phyloP scores from a whole-genome alignment of 2,113 vertebrate genomes.

The Lophochroa leadbeateri region DNA sequence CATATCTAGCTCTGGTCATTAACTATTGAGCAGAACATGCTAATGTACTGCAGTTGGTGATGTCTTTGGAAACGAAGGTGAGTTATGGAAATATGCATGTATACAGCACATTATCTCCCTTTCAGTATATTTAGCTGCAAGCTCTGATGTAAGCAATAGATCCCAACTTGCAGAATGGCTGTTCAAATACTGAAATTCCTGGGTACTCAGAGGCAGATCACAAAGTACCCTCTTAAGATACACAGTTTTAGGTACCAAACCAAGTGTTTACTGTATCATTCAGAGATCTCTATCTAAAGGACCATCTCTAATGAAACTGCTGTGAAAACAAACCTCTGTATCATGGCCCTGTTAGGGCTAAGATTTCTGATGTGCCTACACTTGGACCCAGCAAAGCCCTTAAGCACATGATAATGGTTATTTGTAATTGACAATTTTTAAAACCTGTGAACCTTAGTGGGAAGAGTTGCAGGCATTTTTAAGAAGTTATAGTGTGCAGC shows the following conservation, averaged over 20 bases:
- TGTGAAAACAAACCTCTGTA: neutral
- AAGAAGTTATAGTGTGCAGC: neutral
- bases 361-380: neutral
- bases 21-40: neutral
- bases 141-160: neutral
- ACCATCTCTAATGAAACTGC: neutral
- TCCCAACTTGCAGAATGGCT: neutral
- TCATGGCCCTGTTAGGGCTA: neutral
- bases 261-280: neutral
- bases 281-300: neutral
- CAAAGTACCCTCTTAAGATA: neutral
- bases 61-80: neutral
- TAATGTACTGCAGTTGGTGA: neutral
- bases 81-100: neutral
- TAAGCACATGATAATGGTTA: neutral
- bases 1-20: neutral
- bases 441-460: neutral
- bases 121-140: neutral
- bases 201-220: neutral
- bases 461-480: neutral
- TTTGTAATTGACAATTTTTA: neutral
- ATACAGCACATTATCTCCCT: neutral
- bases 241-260: neutral
- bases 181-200: neutral
- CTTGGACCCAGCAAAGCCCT: neutral